Percentiles rank a stretch among this genome's conserved stretches.
phyloP scores from a whole-genome alignment of 2,888 invertebrate species.

The Cylloceria caligata region DNA sequence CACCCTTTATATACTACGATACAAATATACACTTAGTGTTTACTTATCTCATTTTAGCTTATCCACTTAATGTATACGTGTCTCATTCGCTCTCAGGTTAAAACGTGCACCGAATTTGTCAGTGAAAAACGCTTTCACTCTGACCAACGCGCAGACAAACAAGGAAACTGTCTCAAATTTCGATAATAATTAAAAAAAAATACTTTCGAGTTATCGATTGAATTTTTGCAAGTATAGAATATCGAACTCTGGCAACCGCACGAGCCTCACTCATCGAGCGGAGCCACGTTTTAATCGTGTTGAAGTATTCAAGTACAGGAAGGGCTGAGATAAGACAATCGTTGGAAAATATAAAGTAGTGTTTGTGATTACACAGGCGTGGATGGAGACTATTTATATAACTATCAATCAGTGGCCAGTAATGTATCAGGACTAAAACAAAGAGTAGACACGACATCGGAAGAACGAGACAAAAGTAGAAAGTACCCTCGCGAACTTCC shows the following conservation, averaged over 20 bases:
- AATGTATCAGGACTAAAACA: not conserved
- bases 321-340: constrained; percentile 74
- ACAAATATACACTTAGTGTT: no score
- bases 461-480: no score
- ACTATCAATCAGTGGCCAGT: no score
- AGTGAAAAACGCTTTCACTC: no score
- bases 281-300: not conserved
- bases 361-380: constrained; percentile 26
- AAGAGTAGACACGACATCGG: not conserved
- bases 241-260: not conserved
- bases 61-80: no score
- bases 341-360: constrained; percentile 29
- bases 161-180: not conserved
- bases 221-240: not conserved
- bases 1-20: no score
- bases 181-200: not conserved
- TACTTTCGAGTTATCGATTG: not conserved
- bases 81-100: no score
- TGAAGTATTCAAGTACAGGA: constrained; percentile 70
- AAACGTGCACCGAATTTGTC: no score
- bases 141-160: not conserved
- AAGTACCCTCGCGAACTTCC: not conserved
- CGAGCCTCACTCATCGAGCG: not conserved
- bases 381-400: not conserved
- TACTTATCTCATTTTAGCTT: no score